Percentiles rank a stretch among this genome's conserved stretches.
These are phyloP conservation scores for Apteryx owenii DNA, from an alignment of 2,113 vertebrate species.

Conservation along the genomic window DNA sequence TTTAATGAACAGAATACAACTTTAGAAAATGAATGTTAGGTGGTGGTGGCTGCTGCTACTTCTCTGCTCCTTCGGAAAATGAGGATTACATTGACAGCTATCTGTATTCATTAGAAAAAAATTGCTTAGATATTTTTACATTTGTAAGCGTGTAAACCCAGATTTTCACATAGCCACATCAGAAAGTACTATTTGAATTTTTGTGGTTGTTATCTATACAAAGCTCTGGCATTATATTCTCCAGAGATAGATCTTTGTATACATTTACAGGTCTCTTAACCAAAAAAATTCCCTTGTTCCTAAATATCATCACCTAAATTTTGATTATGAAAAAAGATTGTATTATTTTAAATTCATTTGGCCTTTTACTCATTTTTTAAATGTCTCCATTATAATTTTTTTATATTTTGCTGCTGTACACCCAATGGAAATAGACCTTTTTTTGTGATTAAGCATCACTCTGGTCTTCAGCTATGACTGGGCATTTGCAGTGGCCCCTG, in stretches of 20 bases:
- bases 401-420: background rate
- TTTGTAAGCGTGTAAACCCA: background rate
- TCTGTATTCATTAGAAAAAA: background rate
- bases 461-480: background rate
- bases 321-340: background rate
- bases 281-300: accelerated
- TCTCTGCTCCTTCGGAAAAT: background rate
- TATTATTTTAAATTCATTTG: background rate
- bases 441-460: background rate
- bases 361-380: background rate
- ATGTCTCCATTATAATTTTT: background rate
- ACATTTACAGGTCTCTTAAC: background rate
- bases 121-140: accelerated
- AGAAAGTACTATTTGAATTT: background rate
- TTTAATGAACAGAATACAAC: background rate
- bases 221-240: background rate
- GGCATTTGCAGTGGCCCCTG: background rate
- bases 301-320: background rate
- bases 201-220: background rate
- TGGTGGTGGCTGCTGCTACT: background rate
- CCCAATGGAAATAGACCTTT: background rate
- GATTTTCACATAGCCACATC: background rate
- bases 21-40: background rate
- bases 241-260: background rate
- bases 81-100: background rate